Percentiles rank a stretch among this genome's conserved stretches.
phyloP scores from a whole-genome alignment of 2,113 vertebrate genomes.

The Crocuta crocuta region DNA sequence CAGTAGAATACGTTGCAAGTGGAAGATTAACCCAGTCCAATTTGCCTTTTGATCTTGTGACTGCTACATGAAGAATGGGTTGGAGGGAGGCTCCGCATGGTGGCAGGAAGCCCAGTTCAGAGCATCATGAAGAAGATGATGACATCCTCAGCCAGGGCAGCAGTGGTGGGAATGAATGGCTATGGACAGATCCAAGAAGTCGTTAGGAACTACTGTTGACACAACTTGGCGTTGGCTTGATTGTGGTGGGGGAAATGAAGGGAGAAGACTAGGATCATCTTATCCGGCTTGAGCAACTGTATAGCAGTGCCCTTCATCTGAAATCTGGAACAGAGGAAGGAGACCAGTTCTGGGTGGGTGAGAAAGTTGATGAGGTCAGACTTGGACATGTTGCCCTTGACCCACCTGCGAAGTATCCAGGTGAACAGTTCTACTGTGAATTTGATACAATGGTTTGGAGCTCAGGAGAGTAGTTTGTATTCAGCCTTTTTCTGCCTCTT shows the following conservation, averaged over 20 bases:
- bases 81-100: not conserved
- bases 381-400: not conserved
- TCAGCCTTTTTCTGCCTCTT: not conserved
- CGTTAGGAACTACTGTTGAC: not conserved
- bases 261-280: not conserved
- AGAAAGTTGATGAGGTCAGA: not conserved
- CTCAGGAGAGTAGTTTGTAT: not conserved
- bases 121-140: not conserved
- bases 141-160: not conserved
- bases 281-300: not conserved
- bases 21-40: not conserved
- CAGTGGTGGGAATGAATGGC: not conserved
- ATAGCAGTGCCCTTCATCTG: not conserved
- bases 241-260: not conserved
- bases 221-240: not conserved
- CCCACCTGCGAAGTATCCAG: not conserved
- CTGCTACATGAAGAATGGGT: not conserved
- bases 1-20: not conserved
- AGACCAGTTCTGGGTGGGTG: not conserved
- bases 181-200: not conserved
- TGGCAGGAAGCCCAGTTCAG: not conserved
- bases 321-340: not conserved
- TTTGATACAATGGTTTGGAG: constrained; percentile 3
- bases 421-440: not conserved
- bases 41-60: not conserved